Evolutionary conservation across 2,888 invertebrate genomes (phyloP), one percentile per base, ranked within the genome.

Genomic region (Polymixis lichenea): DNA sequence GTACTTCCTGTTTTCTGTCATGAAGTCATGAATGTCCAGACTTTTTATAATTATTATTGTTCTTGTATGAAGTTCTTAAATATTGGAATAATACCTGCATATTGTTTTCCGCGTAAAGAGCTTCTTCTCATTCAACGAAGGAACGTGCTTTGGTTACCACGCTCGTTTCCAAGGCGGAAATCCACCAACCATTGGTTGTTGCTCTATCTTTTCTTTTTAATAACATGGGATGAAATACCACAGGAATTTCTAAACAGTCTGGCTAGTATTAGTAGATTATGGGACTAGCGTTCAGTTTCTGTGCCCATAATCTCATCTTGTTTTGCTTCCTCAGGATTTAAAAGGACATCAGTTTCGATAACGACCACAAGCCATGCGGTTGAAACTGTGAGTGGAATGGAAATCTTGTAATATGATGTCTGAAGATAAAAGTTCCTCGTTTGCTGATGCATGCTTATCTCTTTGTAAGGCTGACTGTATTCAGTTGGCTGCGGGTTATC

Each of bases 401-500:
- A 49, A 49, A 72, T 72, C 15, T 64, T 66, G 19, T 1, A 60
- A 38, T 55, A 49, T 53, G 13, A n/a, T 58, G n/a, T 25, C 9
- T 49, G 5, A n/a, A 56, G 25, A 46, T 25, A 38, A 60, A 71
- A 61, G 22, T 62, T 67, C 2, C 46, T 72, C 46, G 38, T 43
- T n/a, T 51, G 25, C 32, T 61, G n/a, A 38, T 49, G 79, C 46
- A 49, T 28, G 38, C n/a, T 60, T 25, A 11, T n/a, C 15, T 79
- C 28, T 66, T 66, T 55, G 28, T 32, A 61, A 58, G 25, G 2
- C 9, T 7, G 9, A 22, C 61, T 43, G 60, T 28, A 17, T 49
- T 51, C 13, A 22, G 58, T 25, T 22, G 46, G 19, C 19, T 51
- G 9, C 22, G 22, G 19, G 17, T 25, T 65, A 61, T 66, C 15